phyloP scores from a whole-genome alignment of 1,140 invertebrate genomes.

The Ditylenchus dipsaci region DNA sequence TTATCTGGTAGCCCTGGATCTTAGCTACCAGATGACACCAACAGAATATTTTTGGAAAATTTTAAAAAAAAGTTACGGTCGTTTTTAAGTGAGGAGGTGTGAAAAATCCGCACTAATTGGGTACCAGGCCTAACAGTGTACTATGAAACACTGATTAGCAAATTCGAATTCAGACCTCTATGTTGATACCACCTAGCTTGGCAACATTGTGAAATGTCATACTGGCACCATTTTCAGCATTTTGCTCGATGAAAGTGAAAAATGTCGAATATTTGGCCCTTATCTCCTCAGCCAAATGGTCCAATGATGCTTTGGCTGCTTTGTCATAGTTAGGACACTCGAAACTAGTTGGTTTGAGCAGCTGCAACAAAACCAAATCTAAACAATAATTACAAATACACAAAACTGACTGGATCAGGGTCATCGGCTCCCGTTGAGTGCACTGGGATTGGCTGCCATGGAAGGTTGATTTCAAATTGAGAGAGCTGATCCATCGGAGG shows the following conservation, averaged over 20 bases:
- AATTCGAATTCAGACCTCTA: too few species aligned
- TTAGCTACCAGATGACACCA: too few species aligned
- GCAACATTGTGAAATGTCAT: conserved; percentile 17
- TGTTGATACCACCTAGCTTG: conserved; percentile 14
- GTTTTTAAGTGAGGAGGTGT: too few species aligned
- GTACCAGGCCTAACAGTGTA: too few species aligned
- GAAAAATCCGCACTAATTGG: too few species aligned
- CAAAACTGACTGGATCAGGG: neutral
- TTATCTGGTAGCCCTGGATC: too few species aligned
- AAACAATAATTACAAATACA: neutral
- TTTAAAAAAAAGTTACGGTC: too few species aligned
- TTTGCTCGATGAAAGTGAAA: conserved; percentile 9
- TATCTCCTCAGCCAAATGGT: conserved; percentile 9
- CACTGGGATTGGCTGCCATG: conserved; percentile 22
- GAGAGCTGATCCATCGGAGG: neutral
- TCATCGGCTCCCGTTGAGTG: conserved; percentile 14
- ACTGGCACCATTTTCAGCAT: neutral
- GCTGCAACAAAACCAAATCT: neutral
- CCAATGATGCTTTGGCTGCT: neutral
- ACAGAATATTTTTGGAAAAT: too few species aligned
- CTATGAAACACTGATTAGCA: too few species aligned
- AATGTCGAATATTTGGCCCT: conserved; percentile 6
- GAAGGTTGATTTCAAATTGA: conserved; percentile 9
- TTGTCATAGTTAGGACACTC: conserved; percentile 19
- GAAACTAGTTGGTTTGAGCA: conserved; percentile 23